Evolutionary conservation across 2,797 vertebrate species (phyloP).

Genomic region (Betta splendens): DNA sequence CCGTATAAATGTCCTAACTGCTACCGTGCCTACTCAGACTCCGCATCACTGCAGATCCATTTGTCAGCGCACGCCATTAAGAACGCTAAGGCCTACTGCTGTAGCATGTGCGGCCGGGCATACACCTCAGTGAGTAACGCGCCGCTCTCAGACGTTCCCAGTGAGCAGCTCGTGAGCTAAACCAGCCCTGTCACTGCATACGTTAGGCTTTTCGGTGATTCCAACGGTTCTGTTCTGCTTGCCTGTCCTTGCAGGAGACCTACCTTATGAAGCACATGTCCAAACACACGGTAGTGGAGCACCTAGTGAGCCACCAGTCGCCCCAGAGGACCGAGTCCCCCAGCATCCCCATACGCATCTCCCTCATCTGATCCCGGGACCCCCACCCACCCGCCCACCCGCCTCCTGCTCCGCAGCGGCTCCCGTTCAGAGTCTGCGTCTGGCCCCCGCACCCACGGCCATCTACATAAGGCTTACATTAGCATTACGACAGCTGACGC

Average conservation of each 20-base stretch:
- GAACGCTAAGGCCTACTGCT: conserved; percentile 99
- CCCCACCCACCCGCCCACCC: too few relatives aligned
- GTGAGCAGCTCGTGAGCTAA: too few relatives aligned
- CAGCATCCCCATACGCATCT: conserved; percentile 95
- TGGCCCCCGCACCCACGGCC: conserved; percentile 65
- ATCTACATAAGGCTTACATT: conserved; percentile 76
- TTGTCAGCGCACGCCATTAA: conserved; percentile 98
- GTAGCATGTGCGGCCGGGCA: conserved; percentile 98
- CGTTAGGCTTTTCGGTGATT: too few relatives aligned
- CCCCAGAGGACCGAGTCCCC: conserved; percentile 97
- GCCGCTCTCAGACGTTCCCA: too few relatives aligned
- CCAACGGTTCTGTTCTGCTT: conserved; percentile 12
- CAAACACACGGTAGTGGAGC: conserved; percentile 98
- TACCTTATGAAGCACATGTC: conserved; percentile 99
- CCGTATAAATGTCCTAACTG: conserved; percentile 99
- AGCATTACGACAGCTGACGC: conserved; percentile 74
- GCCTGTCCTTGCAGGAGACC: conserved; percentile 86
- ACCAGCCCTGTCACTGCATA: too few relatives aligned
- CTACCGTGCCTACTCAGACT: conserved; percentile 98
- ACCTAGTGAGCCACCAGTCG: conserved; percentile 95
- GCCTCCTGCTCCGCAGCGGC: conserved; percentile 48
- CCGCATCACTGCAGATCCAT: conserved; percentile 98
- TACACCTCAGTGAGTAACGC: conserved; percentile 93
- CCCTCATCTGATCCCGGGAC: conserved; percentile 88
- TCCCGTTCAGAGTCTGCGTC: conserved; percentile 42